phyloP scores from a whole-genome alignment of 2,888 invertebrate genomes.

The Pyrocoelia pectoralis region DNA sequence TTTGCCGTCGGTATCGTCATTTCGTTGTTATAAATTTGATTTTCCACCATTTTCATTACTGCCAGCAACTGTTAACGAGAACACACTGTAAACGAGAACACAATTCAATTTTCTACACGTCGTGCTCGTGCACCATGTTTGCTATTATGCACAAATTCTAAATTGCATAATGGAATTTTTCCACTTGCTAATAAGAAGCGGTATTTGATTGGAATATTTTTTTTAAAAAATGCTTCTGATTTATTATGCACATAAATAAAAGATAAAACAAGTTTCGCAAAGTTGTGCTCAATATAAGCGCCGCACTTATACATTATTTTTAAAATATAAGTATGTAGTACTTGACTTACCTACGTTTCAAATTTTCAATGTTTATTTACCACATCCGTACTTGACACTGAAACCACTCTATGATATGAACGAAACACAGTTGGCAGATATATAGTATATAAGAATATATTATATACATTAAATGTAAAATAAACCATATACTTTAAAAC shows the following conservation, averaged over 20 bases:
- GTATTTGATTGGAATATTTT: neutral
- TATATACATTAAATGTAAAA: too few species aligned
- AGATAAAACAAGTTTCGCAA: slow-evolving; percentile 7
- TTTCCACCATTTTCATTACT: neutral
- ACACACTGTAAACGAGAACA: neutral
- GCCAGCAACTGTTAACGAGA: neutral
- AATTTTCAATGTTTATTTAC: slow-evolving; percentile 7
- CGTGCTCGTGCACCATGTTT: too few species aligned
- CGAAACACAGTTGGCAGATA: neutral
- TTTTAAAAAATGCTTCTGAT: neutral
- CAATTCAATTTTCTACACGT: neutral
- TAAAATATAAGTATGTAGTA: neutral
- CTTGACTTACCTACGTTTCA: slow-evolving; percentile 6
- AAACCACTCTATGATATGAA: slow-evolving; percentile 1
- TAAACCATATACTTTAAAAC: too few species aligned
- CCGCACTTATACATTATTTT: neutral
- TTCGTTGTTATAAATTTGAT: slow-evolving; percentile 12
- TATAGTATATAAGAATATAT: neutral
- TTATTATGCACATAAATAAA: slow-evolving; percentile 7
- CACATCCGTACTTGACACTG: slow-evolving; percentile 8
- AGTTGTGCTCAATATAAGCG: neutral
- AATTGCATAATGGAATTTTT: slow-evolving; percentile 7
- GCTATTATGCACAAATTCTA: neutral
- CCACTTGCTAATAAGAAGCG: neutral
- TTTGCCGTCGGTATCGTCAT: slow-evolving; percentile 8